Conservation (phyloP, 2,113 vertebrate species). For the Dasyurus viverrinus region DNA sequence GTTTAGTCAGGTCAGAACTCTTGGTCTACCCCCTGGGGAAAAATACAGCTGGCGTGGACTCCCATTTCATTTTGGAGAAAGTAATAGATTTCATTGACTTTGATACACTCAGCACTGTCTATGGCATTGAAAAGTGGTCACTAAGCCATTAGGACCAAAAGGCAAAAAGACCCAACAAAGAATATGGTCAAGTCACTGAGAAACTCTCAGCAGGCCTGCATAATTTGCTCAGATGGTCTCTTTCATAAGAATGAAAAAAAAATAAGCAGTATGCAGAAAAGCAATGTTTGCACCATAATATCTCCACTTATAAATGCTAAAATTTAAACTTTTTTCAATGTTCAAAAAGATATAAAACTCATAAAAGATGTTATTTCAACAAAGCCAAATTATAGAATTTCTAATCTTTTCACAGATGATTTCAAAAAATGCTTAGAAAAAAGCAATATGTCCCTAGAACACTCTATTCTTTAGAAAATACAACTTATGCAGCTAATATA, state of each 20-base stretch:
- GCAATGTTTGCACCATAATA: background rate
- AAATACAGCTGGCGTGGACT: background rate
- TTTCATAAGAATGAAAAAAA: background rate
- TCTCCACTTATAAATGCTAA: background rate
- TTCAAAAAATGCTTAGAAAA: background rate
- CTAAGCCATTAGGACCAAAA: slow-evolving; percentile 5
- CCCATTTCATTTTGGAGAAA: background rate
- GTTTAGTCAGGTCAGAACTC: slow-evolving; percentile 5
- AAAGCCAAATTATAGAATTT: background rate
- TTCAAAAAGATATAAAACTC: background rate
- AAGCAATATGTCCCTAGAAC: background rate
- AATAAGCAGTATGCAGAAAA: background rate
- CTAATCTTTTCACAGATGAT: background rate
- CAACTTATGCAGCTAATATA: background rate
- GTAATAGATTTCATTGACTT: slow-evolving; percentile 57
- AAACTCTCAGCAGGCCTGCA: background rate
- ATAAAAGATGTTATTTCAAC: background rate
- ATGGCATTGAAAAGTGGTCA: slow-evolving; percentile 38
- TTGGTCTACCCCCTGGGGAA: background rate
- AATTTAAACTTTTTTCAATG: background rate
- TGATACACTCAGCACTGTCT: slow-evolving; percentile 2
- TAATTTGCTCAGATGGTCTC: background rate
- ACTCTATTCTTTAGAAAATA: background rate
- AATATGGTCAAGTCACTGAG: background rate
- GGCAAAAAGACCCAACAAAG: background rate